These are phyloP conservation scores for Porites evermanni DNA, from an alignment of 92 coral and sea anemone genomes.

Conservation along the genomic window DNA sequence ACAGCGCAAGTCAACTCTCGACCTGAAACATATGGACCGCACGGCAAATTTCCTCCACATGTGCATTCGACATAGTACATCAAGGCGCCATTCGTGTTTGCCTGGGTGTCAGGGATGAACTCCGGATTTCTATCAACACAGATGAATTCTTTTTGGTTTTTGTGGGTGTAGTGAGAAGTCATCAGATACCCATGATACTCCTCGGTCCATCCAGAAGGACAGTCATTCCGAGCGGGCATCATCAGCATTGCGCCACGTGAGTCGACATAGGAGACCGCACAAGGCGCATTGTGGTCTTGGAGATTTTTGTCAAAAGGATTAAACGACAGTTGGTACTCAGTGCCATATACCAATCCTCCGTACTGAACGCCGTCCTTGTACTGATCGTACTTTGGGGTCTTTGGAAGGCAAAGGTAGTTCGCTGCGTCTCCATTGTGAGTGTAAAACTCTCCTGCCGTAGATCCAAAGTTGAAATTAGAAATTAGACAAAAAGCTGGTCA, in stretches of 20 bases:
- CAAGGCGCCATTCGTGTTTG: conserved; percentile 56
- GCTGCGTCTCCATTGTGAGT: conserved; percentile 29
- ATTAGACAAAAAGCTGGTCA: too few relatives aligned
- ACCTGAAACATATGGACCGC: too few relatives aligned
- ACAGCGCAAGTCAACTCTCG: too few relatives aligned
- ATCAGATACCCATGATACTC: not conserved
- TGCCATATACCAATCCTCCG: conserved; percentile 47
- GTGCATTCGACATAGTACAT: conserved; percentile 12
- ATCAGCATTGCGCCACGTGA: too few relatives aligned
- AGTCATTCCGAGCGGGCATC: too few relatives aligned
- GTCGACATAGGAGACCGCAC: conserved; percentile 3
- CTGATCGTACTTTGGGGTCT: conserved; percentile 23
- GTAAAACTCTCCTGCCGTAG: conserved; percentile 7
- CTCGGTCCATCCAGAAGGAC: too few relatives aligned
- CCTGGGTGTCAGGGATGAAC: conserved; percentile 42
- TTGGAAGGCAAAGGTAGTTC: conserved; percentile 40
- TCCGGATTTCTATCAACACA: conserved; percentile 71
- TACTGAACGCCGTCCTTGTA: not conserved
- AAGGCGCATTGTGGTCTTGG: too few relatives aligned
- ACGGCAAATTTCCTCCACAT: too few relatives aligned
- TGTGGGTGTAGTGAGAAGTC: not conserved
- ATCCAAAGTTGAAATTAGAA: not conserved
- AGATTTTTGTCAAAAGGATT: too few relatives aligned
- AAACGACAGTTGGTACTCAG: conserved; percentile 54
- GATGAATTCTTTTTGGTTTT: conserved; percentile 43